Conservation (phyloP, 2,797 vertebrate genomes). For the Mycteria americana region DNA sequence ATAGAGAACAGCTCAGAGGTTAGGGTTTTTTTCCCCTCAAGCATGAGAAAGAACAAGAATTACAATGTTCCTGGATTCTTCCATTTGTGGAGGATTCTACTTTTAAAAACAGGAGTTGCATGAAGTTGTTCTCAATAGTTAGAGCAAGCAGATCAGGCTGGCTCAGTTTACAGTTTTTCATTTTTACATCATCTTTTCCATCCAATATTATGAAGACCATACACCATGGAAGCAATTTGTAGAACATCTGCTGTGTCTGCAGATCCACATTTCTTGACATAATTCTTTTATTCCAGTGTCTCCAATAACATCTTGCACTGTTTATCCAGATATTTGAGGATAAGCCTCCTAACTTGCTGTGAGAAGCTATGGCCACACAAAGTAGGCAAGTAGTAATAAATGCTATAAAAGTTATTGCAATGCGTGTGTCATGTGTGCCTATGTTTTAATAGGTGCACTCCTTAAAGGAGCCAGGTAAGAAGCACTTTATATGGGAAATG, state of each 20-base stretch:
- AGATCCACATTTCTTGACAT: not conserved
- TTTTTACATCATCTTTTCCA: not conserved
- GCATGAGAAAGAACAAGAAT: not conserved
- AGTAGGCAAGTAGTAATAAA: not conserved
- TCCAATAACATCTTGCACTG: not conserved
- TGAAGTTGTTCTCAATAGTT: not conserved
- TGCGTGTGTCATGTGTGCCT: accelerated
- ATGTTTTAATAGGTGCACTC: not conserved
- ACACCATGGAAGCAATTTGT: not conserved
- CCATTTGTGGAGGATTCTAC: not conserved
- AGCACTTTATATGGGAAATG: not conserved
- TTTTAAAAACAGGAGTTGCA: not conserved
- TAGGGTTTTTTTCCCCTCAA: not conserved
- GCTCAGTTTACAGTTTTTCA: not conserved
- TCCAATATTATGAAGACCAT: not conserved
- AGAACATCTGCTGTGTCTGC: not conserved
- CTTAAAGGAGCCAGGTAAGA: not conserved
- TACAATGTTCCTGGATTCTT: not conserved
- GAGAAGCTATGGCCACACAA: not conserved
- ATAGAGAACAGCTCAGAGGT: not conserved
- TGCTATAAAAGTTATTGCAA: not conserved
- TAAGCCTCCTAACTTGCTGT: not conserved
- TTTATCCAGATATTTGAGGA: not conserved
- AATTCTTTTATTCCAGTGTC: not conserved
- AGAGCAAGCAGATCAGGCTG: not conserved